These are phyloP conservation scores for Tetramorium simillimum DNA, from an alignment of 1,140 invertebrate genomes.

Conservation along the genomic window DNA sequence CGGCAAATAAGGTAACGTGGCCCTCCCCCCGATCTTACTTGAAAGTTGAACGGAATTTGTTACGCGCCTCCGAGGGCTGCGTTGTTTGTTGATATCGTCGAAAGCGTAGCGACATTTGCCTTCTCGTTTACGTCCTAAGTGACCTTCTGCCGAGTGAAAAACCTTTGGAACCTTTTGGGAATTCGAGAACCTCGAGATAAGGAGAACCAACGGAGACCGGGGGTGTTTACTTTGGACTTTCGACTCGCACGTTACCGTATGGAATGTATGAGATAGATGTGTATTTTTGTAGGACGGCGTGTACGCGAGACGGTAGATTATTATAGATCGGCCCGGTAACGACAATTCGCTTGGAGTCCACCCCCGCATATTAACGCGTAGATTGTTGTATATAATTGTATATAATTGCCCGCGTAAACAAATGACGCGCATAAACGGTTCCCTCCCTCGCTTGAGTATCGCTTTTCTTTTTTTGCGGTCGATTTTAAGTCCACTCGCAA, in stretches of 20 bases:
- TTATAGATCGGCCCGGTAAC: background rate
- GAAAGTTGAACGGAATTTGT: background rate
- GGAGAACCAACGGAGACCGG: no score
- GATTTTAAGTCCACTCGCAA: background rate
- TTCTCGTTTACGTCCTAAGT: no score
- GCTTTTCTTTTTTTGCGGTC: no score
- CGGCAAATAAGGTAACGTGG: constrained; percentile 29
- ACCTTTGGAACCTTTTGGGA: no score
- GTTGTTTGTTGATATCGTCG: background rate
- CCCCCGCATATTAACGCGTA: background rate
- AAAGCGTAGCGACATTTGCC: no score
- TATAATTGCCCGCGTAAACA: background rate
- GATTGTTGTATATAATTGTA: background rate
- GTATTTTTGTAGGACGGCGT: background rate
- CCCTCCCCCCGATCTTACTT: no score
- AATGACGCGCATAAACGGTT: background rate
- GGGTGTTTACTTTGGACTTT: background rate
- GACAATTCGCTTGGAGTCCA: background rate
- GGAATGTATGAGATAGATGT: background rate
- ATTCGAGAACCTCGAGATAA: background rate
- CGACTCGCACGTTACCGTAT: background rate
- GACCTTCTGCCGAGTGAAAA: no score
- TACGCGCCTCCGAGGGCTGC: background rate
- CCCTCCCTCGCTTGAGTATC: background rate
- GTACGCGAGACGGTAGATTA: background rate